These are phyloP conservation scores for Andrena bucephala DNA, from an alignment of 2,888 invertebrate species.

Conservation along the genomic window DNA sequence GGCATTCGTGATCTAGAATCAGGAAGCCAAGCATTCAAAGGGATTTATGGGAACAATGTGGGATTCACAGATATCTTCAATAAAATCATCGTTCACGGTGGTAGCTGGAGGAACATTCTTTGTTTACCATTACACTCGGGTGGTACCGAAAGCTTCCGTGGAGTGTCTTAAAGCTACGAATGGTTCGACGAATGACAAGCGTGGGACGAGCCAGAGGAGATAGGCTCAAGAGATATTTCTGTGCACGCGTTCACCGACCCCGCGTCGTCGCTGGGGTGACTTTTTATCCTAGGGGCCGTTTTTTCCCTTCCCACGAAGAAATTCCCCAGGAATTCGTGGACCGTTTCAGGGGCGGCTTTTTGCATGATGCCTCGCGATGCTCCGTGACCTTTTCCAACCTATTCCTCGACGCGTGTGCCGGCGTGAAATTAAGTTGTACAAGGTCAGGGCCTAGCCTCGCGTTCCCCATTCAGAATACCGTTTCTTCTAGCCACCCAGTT, in stretches of 20 bases:
- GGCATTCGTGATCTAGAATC: too few relatives aligned
- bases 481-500: not conserved
- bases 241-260: conserved; percentile 61
- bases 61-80: too few relatives aligned
- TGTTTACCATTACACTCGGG: not conserved
- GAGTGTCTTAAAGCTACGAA: not conserved
- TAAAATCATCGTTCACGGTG: not conserved
- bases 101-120: not conserved
- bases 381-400: conserved; percentile 77
- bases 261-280: conserved; percentile 64
- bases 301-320: conserved; percentile 67
- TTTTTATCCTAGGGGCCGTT: conserved; percentile 70
- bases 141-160: too few relatives aligned
- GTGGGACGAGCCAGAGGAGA: conserved; percentile 33
- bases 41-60: too few relatives aligned
- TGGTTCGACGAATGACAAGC: conserved; percentile 40
- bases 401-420: conserved; percentile 53
- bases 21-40: too few relatives aligned
- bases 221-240: conserved; percentile 57
- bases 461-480: conserved; percentile 26
- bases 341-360: conserved; percentile 82
- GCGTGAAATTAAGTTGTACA: conserved; percentile 66
- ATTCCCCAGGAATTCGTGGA: conserved; percentile 77
- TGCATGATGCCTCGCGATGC: conserved; percentile 72
- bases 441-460: conserved; percentile 62